Conservation (phyloP, 2,113 vertebrate genomes). For the Ifrita kowaldi region DNA sequence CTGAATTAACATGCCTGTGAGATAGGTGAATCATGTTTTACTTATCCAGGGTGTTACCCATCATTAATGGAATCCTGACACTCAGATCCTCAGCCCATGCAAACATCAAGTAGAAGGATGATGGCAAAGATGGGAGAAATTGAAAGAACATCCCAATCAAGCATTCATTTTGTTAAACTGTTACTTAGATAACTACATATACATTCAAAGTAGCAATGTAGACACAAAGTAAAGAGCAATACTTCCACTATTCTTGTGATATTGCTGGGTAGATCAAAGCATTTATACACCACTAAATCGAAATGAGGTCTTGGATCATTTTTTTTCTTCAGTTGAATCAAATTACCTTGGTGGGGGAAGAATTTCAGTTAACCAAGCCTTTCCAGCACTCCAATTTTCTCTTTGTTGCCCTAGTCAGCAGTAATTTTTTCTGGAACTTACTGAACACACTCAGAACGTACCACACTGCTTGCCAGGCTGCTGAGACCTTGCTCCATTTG, state of each 20-base stretch:
- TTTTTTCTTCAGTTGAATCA: neutral
- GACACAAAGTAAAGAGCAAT: neutral
- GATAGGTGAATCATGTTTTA: neutral
- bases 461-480: neutral
- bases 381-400: neutral
- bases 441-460: rapidly evolving
- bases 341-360: neutral
- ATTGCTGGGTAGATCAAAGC: neutral
- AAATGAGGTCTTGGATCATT: neutral
- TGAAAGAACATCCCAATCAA: neutral
- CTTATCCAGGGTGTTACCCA: neutral
- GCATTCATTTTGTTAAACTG: neutral
- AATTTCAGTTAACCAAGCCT: neutral
- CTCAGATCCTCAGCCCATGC: neutral
- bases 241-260: neutral
- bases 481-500: neutral
- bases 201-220: neutral
- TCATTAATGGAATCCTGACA: neutral
- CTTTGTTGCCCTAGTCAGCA: neutral
- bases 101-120: neutral
- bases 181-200: neutral
- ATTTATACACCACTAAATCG: neutral
- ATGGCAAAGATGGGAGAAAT: neutral
- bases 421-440: neutral
- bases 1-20: neutral